These are phyloP conservation scores for Eptesicus fuscus DNA, from an alignment of 2,113 vertebrate species.

Conservation along the genomic window DNA sequence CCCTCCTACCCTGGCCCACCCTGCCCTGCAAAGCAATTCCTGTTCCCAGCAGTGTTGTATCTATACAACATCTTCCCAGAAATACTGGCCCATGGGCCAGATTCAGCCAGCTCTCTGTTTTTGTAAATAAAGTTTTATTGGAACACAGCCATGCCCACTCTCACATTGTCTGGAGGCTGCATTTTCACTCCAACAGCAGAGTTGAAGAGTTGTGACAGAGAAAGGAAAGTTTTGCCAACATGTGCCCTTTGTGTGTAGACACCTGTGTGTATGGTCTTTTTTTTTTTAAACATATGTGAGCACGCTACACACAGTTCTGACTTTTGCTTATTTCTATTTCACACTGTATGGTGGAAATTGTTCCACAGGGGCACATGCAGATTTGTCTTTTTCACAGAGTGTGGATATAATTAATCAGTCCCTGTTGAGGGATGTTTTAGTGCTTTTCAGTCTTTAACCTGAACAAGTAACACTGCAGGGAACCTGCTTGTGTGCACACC, in stretches of 20 bases:
- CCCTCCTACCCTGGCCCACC: no score
- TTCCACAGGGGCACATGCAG: not conserved
- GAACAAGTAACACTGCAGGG: not conserved
- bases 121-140: conserved; percentile 5
- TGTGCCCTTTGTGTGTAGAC: not conserved
- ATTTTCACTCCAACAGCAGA: not conserved
- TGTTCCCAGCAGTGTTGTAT: not conserved
- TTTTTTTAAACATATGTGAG: not conserved
- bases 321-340: not conserved
- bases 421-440: not conserved
- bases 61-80: not conserved
- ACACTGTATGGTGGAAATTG: not conserved
- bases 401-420: not conserved
- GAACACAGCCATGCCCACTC: not conserved
- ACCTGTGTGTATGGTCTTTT: not conserved
- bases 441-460: not conserved
- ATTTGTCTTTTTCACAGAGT: not conserved
- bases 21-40: not conserved
- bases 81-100: not conserved
- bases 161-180: not conserved
- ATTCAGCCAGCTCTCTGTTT: not conserved
- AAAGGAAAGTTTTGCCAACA: not conserved
- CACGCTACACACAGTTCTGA: not conserved
- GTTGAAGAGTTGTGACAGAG: not conserved
- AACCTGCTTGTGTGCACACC: not conserved